Evolutionary conservation across 2,888 invertebrate species (phyloP).

Genomic region (Lasioglossum figueresi): DNA sequence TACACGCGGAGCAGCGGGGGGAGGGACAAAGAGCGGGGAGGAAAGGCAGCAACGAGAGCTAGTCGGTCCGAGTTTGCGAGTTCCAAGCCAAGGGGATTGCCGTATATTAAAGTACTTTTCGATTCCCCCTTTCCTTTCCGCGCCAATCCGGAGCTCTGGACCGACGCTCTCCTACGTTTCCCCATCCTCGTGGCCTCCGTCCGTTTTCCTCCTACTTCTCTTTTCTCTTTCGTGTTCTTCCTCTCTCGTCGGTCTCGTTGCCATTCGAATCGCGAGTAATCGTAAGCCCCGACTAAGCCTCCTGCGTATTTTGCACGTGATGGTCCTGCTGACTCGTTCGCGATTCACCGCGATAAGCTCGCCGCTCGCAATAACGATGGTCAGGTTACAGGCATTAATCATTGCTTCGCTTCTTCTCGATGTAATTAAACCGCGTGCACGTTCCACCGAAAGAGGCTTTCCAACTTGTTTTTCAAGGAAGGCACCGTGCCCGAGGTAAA

Average conservation of each 20-base stretch:
- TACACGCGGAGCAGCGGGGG: constrained; percentile 39
- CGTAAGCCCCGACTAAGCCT: constrained; percentile 66
- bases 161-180: constrained; percentile 46
- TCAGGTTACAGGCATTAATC: constrained; percentile 31
- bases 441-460: background rate
- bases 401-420: background rate
- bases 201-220: constrained; percentile 8
- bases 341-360: constrained; percentile 32
- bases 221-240: constrained; percentile 51
- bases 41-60: constrained; percentile 65
- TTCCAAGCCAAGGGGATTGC: constrained; percentile 80
- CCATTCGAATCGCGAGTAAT: constrained; percentile 70
- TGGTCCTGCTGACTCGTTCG: constrained; percentile 47
- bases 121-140: constrained; percentile 67
- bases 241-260: constrained; percentile 67
- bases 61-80: constrained; percentile 78
- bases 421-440: background rate
- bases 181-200: constrained; percentile 33
- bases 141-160: constrained; percentile 63
- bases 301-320: constrained; percentile 67
- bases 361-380: constrained; percentile 27
- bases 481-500: background rate
- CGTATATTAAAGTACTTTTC: constrained; percentile 82
- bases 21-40: constrained; percentile 32
- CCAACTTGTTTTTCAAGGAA: background rate